These are phyloP conservation scores for Calonectris borealis DNA, from an alignment of 2,113 vertebrate species.

Conservation along the genomic window DNA sequence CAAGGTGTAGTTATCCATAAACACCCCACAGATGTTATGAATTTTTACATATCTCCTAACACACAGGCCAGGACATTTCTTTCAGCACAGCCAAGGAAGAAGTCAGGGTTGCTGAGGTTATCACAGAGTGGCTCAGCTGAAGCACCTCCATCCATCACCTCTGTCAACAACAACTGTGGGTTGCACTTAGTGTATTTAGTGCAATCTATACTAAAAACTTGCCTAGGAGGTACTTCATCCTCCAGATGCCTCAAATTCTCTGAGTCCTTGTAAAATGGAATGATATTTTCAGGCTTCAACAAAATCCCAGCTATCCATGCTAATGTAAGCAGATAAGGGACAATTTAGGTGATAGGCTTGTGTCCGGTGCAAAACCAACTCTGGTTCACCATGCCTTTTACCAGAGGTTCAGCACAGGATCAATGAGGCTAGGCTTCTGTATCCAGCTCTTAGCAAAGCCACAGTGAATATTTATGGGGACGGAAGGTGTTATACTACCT, in stretches of 20 bases:
- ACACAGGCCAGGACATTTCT: not conserved
- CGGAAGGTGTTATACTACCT: not conserved
- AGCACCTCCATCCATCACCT: not conserved
- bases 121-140: not conserved
- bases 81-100: not conserved
- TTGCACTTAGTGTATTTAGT: not conserved
- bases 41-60: not conserved
- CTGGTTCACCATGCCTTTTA: not conserved
- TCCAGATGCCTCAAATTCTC: not conserved
- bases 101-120: not conserved
- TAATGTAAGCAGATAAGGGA: not conserved
- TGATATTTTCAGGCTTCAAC: not conserved
- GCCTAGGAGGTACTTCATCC: not conserved
- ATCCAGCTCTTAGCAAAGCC: not conserved
- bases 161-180: not conserved
- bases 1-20: not conserved
- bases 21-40: not conserved
- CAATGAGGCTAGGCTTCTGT: not conserved
- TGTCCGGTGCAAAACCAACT: not conserved
- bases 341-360: not conserved
- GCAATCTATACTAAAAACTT: not conserved
- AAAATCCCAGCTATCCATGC: not conserved
- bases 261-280: accelerated
- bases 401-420: not conserved
- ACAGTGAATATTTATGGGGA: not conserved